A percentile compares a stretch with the other conserved stretches of the same genome.
Evolutionary conservation across 92 coral and sea anemone species (phyloP).

Genomic region (Epizoanthus fatuus): DNA sequence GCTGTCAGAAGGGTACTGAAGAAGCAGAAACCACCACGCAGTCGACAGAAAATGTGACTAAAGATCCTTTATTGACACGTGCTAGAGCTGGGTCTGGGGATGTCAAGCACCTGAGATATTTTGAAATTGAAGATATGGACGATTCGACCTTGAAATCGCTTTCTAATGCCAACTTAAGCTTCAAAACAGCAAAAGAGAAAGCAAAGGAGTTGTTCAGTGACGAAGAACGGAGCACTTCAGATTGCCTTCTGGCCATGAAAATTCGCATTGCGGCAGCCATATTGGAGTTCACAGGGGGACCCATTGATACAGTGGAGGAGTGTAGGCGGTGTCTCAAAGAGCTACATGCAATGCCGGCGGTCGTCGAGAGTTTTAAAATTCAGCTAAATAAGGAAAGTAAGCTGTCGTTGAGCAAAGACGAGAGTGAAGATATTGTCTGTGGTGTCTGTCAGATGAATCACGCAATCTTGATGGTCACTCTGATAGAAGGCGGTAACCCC

Average conservation of each 20-base stretch:
- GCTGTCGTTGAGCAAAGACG: background rate
- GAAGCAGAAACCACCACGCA: background rate
- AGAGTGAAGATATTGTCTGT: slow-evolving; percentile 24
- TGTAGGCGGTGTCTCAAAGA: slow-evolving; percentile 21
- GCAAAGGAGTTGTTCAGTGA: slow-evolving; percentile 14
- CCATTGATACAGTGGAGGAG: slow-evolving; percentile 13
- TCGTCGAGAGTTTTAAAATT: slow-evolving; percentile 5
- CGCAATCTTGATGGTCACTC: slow-evolving; percentile 28
- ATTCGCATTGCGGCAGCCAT: slow-evolving; percentile 22
- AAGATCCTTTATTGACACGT: background rate
- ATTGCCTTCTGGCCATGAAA: slow-evolving; percentile 15
- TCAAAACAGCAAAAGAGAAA: slow-evolving; percentile 25
- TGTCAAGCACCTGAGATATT: background rate
- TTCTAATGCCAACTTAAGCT: slow-evolving; percentile 18
- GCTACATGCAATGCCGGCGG: slow-evolving; percentile 17
- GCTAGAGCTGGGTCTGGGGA: background rate
- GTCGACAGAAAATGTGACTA: background rate
- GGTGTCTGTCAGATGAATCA: slow-evolving; percentile 30
- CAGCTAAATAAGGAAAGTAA: slow-evolving; percentile 11
- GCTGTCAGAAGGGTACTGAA: background rate
- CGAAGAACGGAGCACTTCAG: slow-evolving; percentile 1
- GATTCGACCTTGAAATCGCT: slow-evolving; percentile 24
- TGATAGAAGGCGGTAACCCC: slow-evolving; percentile 32
- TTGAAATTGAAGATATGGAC: slow-evolving; percentile 16
- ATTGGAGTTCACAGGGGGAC: slow-evolving; percentile 32